A percentile compares a stretch with the other conserved stretches of the same genome.
Evolutionary conservation across 2,113 vertebrate species (phyloP).

Genomic region (Terrapene triunguis): DNA sequence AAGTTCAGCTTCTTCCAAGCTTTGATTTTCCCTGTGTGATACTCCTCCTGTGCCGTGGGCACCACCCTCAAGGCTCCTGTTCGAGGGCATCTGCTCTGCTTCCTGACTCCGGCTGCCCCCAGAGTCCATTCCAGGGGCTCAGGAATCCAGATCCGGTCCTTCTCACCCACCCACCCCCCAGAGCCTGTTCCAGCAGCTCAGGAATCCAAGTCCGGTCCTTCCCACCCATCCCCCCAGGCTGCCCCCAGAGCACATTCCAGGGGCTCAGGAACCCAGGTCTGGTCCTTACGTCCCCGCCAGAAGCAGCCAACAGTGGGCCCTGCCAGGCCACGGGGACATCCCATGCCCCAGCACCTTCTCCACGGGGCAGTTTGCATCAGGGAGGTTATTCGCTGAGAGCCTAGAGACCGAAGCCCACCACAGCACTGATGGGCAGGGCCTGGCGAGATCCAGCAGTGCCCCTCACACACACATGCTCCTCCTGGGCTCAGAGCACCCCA

Average conservation of each 20-base stretch:
- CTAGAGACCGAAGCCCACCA: neutral
- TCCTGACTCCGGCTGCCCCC: neutral
- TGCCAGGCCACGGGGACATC: neutral
- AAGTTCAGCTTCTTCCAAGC: neutral
- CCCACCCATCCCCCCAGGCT: neutral
- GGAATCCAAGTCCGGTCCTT: neutral
- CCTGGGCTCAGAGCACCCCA: neutral
- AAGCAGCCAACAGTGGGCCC: neutral
- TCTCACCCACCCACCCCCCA: neutral
- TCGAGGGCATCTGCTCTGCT: neutral
- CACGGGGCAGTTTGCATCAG: too few relatives aligned
- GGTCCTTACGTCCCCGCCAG: neutral
- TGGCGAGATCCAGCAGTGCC: too few relatives aligned
- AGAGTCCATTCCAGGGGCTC: too few relatives aligned
- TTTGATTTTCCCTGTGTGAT: neutral
- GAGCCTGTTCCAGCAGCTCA: neutral
- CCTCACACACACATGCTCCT: too few relatives aligned
- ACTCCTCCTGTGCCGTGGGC: neutral
- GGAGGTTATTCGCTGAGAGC: neutral
- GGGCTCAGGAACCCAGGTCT: too few relatives aligned
- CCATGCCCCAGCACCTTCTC: neutral
- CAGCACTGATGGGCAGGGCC: too few relatives aligned
- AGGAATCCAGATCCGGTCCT: too few relatives aligned
- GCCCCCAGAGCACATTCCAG: neutral
- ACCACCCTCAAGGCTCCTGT: neutral